phyloP scores from a whole-genome alignment of 1,140 invertebrate species.

The Pseudomyrmex gracilis region DNA sequence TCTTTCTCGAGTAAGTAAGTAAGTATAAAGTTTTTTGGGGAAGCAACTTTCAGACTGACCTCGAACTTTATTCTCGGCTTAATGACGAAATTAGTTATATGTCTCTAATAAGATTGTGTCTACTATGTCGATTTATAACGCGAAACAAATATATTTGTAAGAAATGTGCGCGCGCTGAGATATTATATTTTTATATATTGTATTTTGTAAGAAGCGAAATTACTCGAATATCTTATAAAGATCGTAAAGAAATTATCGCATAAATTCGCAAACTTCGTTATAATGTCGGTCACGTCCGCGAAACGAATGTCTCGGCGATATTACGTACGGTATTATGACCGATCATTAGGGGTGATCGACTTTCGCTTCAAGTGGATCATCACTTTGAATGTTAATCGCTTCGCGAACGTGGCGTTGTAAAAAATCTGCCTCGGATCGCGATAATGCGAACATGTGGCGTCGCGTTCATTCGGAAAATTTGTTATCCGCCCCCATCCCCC shows the following conservation, averaged over 20 bases:
- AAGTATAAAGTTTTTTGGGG: slow-evolving; percentile 31
- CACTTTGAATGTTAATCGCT: slow-evolving; percentile 71
- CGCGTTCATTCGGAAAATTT: slow-evolving; percentile 43
- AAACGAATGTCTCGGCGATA: slow-evolving; percentile 40
- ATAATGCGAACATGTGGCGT: background rate
- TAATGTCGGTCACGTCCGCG: slow-evolving; percentile 66
- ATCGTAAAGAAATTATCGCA: slow-evolving; percentile 13
- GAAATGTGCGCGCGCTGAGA: background rate
- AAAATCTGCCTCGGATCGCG: background rate
- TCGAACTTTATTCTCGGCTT: slow-evolving; percentile 25
- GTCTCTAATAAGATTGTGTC: background rate
- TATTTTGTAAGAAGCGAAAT: too few relatives aligned
- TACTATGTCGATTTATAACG: background rate
- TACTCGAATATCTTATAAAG: too few relatives aligned
- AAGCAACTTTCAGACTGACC: slow-evolving; percentile 16
- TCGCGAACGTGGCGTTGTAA: slow-evolving; percentile 4
- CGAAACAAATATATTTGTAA: background rate
- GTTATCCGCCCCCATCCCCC: slow-evolving; percentile 24
- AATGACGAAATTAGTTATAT: slow-evolving; percentile 26
- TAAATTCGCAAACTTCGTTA: slow-evolving; percentile 44
- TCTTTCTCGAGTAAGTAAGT: background rate
- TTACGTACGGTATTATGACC: slow-evolving; percentile 65
- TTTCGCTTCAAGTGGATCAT: slow-evolving; percentile 68
- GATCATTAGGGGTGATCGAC: slow-evolving; percentile 63
- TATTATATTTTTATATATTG: background rate